phyloP scores from a whole-genome alignment of 2,113 vertebrate species.

The Nothocercus nigrocapillus region DNA sequence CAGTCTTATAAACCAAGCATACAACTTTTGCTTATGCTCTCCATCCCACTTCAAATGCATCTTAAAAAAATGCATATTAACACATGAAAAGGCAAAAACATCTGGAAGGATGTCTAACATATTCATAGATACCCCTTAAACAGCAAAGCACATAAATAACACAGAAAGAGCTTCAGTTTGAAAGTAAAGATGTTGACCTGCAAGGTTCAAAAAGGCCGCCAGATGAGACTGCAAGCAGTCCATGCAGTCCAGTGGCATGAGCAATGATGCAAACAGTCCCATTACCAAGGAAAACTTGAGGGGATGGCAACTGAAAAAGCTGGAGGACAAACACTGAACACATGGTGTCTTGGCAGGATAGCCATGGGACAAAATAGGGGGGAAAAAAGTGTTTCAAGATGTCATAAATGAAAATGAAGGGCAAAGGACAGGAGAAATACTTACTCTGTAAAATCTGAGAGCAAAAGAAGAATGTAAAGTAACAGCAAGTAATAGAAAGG shows the following conservation, averaged over 20 bases:
- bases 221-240: neutral
- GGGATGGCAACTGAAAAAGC: neutral
- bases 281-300: neutral
- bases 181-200: neutral
- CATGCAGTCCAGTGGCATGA: neutral
- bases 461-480: neutral
- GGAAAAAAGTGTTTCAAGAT: neutral
- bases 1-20: neutral
- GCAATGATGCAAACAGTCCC: rapidly evolving
- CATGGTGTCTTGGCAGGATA: neutral
- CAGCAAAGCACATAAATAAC: neutral
- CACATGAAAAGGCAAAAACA: neutral
- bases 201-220: neutral
- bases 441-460: neutral
- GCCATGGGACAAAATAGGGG: neutral
- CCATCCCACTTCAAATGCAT: neutral
- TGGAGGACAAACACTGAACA: neutral
- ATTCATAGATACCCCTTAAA: neutral
- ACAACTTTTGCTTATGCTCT: neutral
- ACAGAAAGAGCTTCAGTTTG: neutral
- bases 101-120: neutral
- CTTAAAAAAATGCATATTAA: neutral
- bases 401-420: neutral
- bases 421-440: neutral
- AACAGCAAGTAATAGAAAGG: neutral